Evolutionary conservation across 1,140 invertebrate genomes (phyloP).

Genomic region (Megalopta genalis): DNA sequence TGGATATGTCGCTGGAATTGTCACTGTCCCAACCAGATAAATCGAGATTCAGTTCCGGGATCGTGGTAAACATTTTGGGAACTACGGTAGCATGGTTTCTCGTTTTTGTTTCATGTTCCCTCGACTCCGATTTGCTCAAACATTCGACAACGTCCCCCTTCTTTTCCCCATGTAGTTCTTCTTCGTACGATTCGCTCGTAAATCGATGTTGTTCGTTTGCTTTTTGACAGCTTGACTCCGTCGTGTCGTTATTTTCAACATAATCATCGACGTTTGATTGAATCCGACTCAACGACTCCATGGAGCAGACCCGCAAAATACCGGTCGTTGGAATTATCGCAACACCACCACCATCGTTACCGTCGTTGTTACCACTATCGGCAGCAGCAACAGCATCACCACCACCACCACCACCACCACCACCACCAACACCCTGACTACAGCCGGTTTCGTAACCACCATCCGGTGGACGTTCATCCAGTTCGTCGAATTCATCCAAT

Average conservation of each 20-base stretch:
- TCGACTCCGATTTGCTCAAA: background rate
- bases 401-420: no score
- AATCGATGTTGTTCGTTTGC: background rate
- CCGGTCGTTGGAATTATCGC: background rate
- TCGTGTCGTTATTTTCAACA: background rate
- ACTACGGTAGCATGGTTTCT: slow-evolving; percentile 3
- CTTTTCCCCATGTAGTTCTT: no score
- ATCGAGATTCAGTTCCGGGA: slow-evolving; percentile 74
- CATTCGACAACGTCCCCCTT: no score
- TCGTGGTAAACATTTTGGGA: slow-evolving; percentile 55
- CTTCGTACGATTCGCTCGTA: background rate
- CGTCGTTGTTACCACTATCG: no score
- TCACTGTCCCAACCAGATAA: slow-evolving; percentile 74
- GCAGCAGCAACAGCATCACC: no score
- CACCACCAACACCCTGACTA: no score
- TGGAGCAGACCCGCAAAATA: background rate
- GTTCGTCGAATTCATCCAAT: background rate
- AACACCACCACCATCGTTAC: background rate
- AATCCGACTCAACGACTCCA: background rate
- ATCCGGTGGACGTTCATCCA: background rate
- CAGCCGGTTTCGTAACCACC: no score
- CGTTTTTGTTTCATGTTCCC: no score
- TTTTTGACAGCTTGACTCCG: background rate
- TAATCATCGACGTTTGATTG: no score
- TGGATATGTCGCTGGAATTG: slow-evolving; percentile 76